Evolutionary conservation across 2,888 invertebrate genomes (phyloP).

Genomic region (Brachyptera risi): DNA sequence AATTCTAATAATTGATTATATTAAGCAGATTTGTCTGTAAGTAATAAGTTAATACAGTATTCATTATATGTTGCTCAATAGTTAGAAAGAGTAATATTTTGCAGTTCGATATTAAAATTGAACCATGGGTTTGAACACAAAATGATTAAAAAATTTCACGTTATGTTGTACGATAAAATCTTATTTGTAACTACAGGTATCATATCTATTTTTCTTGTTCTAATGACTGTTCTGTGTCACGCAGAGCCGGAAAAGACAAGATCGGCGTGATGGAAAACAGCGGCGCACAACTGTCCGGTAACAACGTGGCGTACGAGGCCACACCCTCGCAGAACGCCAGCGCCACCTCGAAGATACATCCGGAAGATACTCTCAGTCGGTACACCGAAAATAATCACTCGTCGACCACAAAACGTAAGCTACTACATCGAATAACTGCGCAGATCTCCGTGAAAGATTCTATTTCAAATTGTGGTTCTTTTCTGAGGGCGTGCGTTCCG

Average conservation of each 20-base stretch:
- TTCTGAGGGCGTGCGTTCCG: too few relatives aligned
- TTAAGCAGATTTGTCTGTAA: too few relatives aligned
- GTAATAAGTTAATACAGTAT: too few relatives aligned
- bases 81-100: background rate
- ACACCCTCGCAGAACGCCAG: background rate
- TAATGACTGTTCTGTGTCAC: constrained; percentile 25
- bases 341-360: background rate
- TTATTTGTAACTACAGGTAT: too few relatives aligned
- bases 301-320: background rate
- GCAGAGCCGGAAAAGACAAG: constrained; percentile 54
- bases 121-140: background rate
- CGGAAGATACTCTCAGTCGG: too few relatives aligned
- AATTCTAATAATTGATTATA: too few relatives aligned
- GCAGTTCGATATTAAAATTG: background rate
- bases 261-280: constrained; percentile 35
- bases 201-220: background rate
- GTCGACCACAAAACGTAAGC: background rate
- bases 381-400: too few relatives aligned
- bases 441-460: too few relatives aligned
- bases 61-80: too few relatives aligned
- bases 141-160: background rate
- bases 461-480: too few relatives aligned
- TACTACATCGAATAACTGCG: too few relatives aligned
- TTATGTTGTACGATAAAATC: too few relatives aligned
- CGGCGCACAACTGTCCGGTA: background rate